Evolutionary conservation across 1,140 invertebrate species (phyloP).

Genomic region (Acromyrmex heyeri): DNA sequence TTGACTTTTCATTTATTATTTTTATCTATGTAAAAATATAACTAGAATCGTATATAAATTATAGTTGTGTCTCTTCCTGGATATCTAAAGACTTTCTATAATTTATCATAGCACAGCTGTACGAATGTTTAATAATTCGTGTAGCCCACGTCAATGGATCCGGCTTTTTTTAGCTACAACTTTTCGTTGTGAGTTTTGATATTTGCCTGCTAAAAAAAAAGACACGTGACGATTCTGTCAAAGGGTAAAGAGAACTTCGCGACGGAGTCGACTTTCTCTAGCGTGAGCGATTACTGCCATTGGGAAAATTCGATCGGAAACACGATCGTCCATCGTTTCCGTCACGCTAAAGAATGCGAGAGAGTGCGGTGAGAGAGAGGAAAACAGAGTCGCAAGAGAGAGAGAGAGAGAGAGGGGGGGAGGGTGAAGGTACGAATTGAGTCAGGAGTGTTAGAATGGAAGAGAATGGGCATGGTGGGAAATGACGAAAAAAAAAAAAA

Average conservation of each 20-base stretch:
- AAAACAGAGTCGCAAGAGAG: neutral
- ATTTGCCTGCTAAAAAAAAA: conserved; percentile 27
- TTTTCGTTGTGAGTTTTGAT: conserved; percentile 51
- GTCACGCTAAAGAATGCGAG: conserved; percentile 31
- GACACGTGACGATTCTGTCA: conserved; percentile 57
- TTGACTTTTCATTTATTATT: conserved; percentile 2
- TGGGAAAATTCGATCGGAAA: conserved; percentile 73
- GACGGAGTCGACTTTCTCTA: conserved; percentile 47
- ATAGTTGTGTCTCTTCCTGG: neutral
- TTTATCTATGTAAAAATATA: neutral
- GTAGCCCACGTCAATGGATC: conserved; percentile 17
- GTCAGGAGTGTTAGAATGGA: neutral
- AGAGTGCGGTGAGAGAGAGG: neutral
- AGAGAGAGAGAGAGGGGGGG: neutral
- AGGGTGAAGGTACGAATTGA: conserved; percentile 36
- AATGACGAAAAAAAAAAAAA: conserved; percentile 27
- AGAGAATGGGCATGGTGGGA: conserved; percentile 31
- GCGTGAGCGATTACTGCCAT: conserved; percentile 68
- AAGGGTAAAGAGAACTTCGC: conserved; percentile 59
- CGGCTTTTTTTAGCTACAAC: conserved; percentile 21
- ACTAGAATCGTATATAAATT: neutral
- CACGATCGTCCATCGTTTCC: conserved; percentile 49
- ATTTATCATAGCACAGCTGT: conserved; percentile 6
- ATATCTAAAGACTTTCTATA: neutral
- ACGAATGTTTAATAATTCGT: conserved; percentile 47